These are phyloP conservation scores for Camponotus fellah DNA, from an alignment of 2,888 invertebrate genomes.

Conservation along the genomic window DNA sequence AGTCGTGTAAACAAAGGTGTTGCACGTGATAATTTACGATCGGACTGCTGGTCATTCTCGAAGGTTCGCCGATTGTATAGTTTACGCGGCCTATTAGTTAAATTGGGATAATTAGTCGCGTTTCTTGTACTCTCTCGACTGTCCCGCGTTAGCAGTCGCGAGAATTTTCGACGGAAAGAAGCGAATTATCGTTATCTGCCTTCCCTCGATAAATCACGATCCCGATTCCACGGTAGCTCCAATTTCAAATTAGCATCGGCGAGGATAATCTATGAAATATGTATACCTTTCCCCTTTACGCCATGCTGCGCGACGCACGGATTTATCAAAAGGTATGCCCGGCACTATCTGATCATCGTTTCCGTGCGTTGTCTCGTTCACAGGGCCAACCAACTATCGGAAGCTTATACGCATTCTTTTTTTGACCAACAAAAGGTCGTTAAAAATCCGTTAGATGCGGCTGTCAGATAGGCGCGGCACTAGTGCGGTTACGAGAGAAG, in stretches of 20 bases:
- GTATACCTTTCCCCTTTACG: not conserved
- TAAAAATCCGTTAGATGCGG: slow-evolving; percentile 85
- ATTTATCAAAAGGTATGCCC: slow-evolving; percentile 63
- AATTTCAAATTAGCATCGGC: slow-evolving; percentile 20
- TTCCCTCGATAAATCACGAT: slow-evolving; percentile 31
- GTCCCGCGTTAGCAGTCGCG: not conserved
- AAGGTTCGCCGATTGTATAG: not conserved
- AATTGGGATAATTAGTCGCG: not conserved
- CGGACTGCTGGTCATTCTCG: not conserved
- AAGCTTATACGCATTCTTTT: slow-evolving; percentile 72
- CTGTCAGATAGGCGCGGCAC: slow-evolving; percentile 82
- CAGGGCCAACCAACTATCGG: slow-evolving; percentile 69
- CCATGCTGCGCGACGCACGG: not conserved
- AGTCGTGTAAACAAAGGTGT: slow-evolving; percentile 45
- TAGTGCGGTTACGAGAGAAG: slow-evolving; percentile 76
- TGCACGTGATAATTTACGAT: slow-evolving; percentile 4
- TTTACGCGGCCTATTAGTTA: not conserved
- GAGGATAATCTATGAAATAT: slow-evolving; percentile 24
- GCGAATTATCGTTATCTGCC: not conserved
- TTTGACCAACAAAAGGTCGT: slow-evolving; percentile 83
- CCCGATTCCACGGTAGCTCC: slow-evolving; percentile 23
- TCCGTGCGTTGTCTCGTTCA: slow-evolving; percentile 71
- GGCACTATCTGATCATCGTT: slow-evolving; percentile 72
- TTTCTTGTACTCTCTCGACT: not conserved
- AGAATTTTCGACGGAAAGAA: slow-evolving; percentile 21